These are phyloP conservation scores for Polydrusus cervinus DNA, from an alignment of 2,888 invertebrate species.

Conservation along the genomic window DNA sequence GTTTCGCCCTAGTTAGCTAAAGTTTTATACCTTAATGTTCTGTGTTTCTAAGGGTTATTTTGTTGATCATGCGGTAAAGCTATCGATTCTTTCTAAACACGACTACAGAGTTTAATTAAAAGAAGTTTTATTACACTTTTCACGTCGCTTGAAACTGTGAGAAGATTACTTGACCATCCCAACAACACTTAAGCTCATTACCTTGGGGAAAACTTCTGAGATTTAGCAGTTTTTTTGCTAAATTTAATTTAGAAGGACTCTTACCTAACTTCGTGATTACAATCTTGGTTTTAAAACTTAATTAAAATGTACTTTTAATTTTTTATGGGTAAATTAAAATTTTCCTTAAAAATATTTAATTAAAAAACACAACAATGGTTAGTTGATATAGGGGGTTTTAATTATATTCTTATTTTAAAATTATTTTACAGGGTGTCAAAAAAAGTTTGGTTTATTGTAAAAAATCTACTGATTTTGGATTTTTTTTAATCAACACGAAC, in stretches of 20 bases:
- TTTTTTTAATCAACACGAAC: no score
- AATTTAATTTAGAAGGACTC: slow-evolving; percentile 48
- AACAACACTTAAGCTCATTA: slow-evolving; percentile 57
- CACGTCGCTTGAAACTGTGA: slow-evolving; percentile 52
- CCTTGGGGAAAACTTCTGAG: slow-evolving; percentile 53
- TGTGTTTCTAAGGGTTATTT: slow-evolving; percentile 51
- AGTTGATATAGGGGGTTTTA: no score
- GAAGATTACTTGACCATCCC: slow-evolving; percentile 56
- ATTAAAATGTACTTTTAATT: slow-evolving; percentile 16
- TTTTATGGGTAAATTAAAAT: neutral
- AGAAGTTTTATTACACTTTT: slow-evolving; percentile 56
- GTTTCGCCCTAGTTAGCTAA: slow-evolving; percentile 39
- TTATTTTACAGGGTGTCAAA: no score
- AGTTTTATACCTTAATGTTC: slow-evolving; percentile 52
- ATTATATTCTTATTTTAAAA: no score
- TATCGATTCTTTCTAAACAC: slow-evolving; percentile 54
- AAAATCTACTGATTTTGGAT: no score
- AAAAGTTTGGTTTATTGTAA: no score
- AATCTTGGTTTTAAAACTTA: slow-evolving; percentile 18
- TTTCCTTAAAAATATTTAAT: neutral
- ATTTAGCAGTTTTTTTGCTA: slow-evolving; percentile 50
- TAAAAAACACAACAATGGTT: no score
- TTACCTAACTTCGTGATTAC: slow-evolving; percentile 19
- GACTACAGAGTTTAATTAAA: slow-evolving; percentile 56
- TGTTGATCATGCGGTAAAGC: slow-evolving; percentile 56